Evolutionary conservation across 2,113 vertebrate genomes (phyloP).

Genomic region (Callipepla californica): DNA sequence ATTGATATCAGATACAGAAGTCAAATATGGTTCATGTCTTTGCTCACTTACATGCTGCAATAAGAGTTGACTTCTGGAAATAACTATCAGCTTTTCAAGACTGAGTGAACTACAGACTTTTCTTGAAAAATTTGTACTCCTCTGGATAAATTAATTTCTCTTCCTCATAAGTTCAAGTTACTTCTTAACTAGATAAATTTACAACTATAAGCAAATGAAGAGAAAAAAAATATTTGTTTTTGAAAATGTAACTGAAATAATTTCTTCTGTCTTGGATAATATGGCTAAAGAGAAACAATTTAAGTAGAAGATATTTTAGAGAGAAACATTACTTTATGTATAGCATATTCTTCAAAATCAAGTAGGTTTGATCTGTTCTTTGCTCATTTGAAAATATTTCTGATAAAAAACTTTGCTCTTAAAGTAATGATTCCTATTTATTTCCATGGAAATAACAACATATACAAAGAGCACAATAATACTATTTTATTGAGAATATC

Average conservation of each 20-base stretch:
- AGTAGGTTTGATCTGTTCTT: not conserved
- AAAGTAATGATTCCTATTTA: too few species aligned
- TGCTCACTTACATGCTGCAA: not conserved
- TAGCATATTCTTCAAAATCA: not conserved
- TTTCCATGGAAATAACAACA: too few species aligned
- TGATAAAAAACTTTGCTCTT: not conserved
- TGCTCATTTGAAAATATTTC: not conserved
- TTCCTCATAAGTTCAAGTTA: not conserved
- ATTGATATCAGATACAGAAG: not conserved
- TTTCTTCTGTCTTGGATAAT: not conserved
- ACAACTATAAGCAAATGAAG: not conserved
- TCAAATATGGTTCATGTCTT: not conserved
- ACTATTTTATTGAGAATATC: too few species aligned
- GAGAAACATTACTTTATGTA: not conserved
- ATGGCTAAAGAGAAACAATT: not conserved
- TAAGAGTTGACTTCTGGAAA: not conserved
- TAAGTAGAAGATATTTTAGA: not conserved
- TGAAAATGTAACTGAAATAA: not conserved
- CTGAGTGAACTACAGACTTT: not conserved
- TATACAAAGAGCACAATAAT: too few species aligned
- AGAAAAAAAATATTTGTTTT: not conserved
- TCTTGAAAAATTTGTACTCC: not conserved
- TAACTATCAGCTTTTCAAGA: not conserved
- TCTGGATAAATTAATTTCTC: not conserved
- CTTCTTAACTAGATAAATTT: not conserved